Evolutionary conservation across 2,888 invertebrate species (phyloP), one percentile per base, ranked within the genome.

Genomic region (Cyrtodaria siliqua): DNA sequence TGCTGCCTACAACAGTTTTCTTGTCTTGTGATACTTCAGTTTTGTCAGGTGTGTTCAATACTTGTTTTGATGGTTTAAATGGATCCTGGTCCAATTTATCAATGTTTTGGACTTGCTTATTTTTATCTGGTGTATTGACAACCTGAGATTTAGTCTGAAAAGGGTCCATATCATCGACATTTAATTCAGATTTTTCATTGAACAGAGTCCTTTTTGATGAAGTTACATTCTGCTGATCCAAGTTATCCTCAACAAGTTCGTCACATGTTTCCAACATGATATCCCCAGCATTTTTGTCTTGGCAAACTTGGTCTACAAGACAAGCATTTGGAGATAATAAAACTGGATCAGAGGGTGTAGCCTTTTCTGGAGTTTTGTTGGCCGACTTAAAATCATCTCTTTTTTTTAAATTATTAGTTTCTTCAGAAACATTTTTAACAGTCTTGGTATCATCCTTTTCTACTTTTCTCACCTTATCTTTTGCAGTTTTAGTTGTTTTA

Each of bases 91-190:
- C 33, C n/a, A n/a, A n/a, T n/a, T n/a, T n/a, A n/a, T n/a, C n/a
- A 61, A 61, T 49, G 61, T 38, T 20, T 61, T 42, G 16, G 18
- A 18, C 23, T 61, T 20, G 12, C 3, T 18, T 2, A 56, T 56
- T n/a, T 49, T 29, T 24, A 24, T 8, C 68, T 60, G 77, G 81
- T 12, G 78, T 76, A 63, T 75, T 82, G 18, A 69, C 50, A 44
- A 85, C 55, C 42, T 83, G 73, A 20, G 52, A 47, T 14, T 76
- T 78, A 0, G 79, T 57, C 62, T 60, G 73, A 66, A 81, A 81
- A 16, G 81, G 78, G 57, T 81, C 78, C n/a, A 81, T 69, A 42
- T 61, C 69, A 8, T 80, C 76, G 49, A 76, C 63, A 55, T 64
- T 57, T 33, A 73, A 24, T 2, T 53, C 53, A 53, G 40, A 38